These are phyloP conservation scores for Melanotaenia duboulayi DNA, from an alignment of 2,113 vertebrate species.

Conservation along the genomic window DNA sequence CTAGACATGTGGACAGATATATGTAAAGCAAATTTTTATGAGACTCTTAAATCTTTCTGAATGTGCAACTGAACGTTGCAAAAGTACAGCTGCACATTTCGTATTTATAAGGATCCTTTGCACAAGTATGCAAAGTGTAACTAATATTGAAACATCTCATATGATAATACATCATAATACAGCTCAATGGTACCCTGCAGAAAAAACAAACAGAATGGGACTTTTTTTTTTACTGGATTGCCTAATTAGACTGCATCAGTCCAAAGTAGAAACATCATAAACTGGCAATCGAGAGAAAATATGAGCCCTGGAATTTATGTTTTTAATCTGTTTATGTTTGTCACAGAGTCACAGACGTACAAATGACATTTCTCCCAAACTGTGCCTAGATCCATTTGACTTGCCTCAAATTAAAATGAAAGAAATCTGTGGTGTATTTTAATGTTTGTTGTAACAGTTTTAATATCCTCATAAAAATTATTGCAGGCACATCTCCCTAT, in stretches of 20 bases:
- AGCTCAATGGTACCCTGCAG: neutral
- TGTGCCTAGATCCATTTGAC: constrained; percentile 12
- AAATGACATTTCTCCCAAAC: constrained; percentile 1
- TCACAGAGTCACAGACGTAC: neutral
- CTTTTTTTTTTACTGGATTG: constrained; percentile 4
- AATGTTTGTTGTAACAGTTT: constrained; percentile 9
- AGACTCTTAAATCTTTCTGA: too few species aligned
- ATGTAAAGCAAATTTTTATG: too few species aligned
- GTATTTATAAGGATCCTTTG: neutral
- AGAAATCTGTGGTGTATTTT: neutral
- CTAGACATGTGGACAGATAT: too few species aligned
- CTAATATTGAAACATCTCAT: neutral
- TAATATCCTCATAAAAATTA: constrained; percentile 25
- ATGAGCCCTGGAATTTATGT: neutral
- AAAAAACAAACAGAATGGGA: too few species aligned
- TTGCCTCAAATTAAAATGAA: neutral
- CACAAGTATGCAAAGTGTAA: neutral
- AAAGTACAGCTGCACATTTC: neutral
- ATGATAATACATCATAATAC: neutral
- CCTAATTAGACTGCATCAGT: constrained; percentile 1
- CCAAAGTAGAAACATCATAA: neutral
- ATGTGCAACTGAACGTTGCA: neutral
- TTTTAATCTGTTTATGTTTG: constrained; percentile 13
- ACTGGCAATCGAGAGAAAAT: neutral
- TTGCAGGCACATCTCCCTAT: constrained; percentile 5